Evolutionary conservation across 2,888 invertebrate genomes (phyloP), one percentile per base, ranked within the genome.

Genomic region (Masnerella sp.): DNA sequence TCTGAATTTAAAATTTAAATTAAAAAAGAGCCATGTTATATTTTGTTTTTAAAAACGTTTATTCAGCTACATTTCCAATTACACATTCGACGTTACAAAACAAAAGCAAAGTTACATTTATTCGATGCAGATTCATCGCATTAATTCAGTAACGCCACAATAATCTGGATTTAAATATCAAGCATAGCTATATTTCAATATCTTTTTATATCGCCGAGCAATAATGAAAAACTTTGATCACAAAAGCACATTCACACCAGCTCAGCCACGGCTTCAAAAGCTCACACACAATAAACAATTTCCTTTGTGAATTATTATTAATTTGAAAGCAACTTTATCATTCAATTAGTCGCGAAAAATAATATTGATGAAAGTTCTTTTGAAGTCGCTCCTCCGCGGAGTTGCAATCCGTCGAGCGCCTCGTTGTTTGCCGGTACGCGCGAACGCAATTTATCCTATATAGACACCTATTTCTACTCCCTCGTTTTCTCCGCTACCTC

Each of bases 381-480:
- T 51, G 36, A 67, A 58, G 51, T 67, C 28, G 3, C 47, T 28
- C 28, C 22, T 14, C n/a, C n/a, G 18, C 14, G 1, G 14, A 18
- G 32, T 22, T 42, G 25, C 14, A 83, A 82, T 84, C 83, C 82
- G 81, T 80, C 82, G 83, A 83, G 85, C 83, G 84, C 82, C 81
- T 80, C 80, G 80, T 84, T 85, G 83, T 85, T 85, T 83, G 79
- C 81, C 68, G 36, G 40, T 75, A 79, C 77, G 74, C 81, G 81
- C 79, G 79, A 80, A 83, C 74, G 77, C 81, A 80, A 85, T 85
- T 83, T 85, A 72, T 72, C 42, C 52, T 65, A 54, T 59, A 61
- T 69, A 64, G 25, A 69, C 25, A 51, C 54, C 61, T 52, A 58
- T 68, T 70, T 69, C 61, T 61, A 9, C 56, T 43, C 42, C 67